Evolutionary conservation across 2,113 vertebrate genomes (phyloP).

Genomic region (Hippocampus guttulatus): DNA sequence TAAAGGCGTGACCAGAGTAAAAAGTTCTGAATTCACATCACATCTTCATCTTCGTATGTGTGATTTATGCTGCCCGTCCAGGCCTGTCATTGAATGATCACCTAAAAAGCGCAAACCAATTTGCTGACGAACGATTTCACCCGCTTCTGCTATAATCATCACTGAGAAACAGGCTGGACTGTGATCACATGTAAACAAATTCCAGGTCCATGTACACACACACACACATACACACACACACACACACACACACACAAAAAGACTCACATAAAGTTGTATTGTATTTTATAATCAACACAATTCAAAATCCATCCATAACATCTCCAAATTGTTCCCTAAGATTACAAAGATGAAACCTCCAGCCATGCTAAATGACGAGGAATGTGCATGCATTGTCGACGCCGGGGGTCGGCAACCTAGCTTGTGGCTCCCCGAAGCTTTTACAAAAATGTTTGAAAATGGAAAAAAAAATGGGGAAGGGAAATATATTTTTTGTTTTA

Average conservation of each 20-base stretch:
- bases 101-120: slow-evolving; percentile 57
- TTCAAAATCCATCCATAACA: slow-evolving; percentile 36
- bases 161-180: slow-evolving; percentile 23
- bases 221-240: too few species aligned
- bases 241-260: too few species aligned
- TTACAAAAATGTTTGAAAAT: too few species aligned
- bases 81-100: slow-evolving; percentile 63
- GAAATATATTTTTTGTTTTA: too few species aligned
- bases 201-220: slow-evolving; percentile 17
- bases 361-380: slow-evolving; percentile 44
- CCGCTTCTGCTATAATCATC: slow-evolving; percentile 37
- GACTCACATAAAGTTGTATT: too few species aligned
- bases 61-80: slow-evolving; percentile 57
- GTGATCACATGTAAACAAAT: slow-evolving; percentile 47
- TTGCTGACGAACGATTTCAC: slow-evolving; percentile 51
- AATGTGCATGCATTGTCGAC: slow-evolving; percentile 49
- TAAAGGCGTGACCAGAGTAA: slow-evolving; percentile 29
- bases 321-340: slow-evolving; percentile 46
- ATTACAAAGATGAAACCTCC: slow-evolving; percentile 49
- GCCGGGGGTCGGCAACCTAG: too few species aligned
- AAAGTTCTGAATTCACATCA: slow-evolving; percentile 54
- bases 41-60: slow-evolving; percentile 40
- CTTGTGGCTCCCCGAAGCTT: too few species aligned
- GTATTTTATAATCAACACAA: slow-evolving; percentile 24
- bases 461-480: too few species aligned